Evolutionary conservation across 1,140 invertebrate species (phyloP).

Genomic region (Trissolcus basalis): DNA sequence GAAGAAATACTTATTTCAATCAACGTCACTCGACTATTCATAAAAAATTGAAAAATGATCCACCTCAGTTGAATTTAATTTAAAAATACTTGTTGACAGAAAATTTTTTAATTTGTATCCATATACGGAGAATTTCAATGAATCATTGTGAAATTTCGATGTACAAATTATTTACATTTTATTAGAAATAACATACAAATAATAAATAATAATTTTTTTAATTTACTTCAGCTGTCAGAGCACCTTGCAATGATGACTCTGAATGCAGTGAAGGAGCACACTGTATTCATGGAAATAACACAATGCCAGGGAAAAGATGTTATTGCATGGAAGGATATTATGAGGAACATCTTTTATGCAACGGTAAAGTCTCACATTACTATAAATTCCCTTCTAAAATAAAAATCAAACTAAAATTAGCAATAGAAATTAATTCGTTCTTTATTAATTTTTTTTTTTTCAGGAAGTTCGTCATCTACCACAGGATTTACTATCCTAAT

Average conservation of each 20-base stretch:
- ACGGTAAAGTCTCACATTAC: conserved; percentile 60
- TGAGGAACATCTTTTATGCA: conserved; percentile 69
- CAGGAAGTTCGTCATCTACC: conserved; percentile 59
- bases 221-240: conserved; percentile 65
- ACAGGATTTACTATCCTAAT: conserved; percentile 39
- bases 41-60: too few relatives aligned
- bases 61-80: too few relatives aligned
- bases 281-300: conserved; percentile 64
- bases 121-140: too few relatives aligned
- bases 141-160: too few relatives aligned
- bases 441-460: too few relatives aligned
- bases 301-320: conserved; percentile 68
- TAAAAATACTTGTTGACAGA: too few relatives aligned
- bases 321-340: conserved; percentile 70
- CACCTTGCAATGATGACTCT: conserved; percentile 66
- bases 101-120: too few relatives aligned
- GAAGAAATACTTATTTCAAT: too few relatives aligned
- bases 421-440: conserved; percentile 4
- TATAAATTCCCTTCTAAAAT: background rate
- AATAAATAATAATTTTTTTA: too few relatives aligned
- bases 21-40: too few relatives aligned
- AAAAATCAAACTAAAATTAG: background rate
- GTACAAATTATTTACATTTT: too few relatives aligned
- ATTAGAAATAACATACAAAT: too few relatives aligned
- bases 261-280: conserved; percentile 72